Evolutionary conservation across 2,888 invertebrate genomes (phyloP).

Genomic region (Hemicrepidius hirtus): DNA sequence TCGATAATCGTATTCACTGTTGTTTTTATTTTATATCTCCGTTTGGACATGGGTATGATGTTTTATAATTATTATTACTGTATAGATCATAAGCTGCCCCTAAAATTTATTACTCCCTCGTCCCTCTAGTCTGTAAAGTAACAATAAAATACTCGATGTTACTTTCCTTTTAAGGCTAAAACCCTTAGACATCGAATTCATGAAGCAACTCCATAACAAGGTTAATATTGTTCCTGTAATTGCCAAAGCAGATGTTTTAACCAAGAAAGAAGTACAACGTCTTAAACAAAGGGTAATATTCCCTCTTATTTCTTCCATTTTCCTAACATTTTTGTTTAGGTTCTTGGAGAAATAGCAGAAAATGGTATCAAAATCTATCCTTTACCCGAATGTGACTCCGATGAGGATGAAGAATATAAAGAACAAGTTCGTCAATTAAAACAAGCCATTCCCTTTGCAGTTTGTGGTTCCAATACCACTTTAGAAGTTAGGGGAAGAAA

Average conservation of each 20-base stretch:
- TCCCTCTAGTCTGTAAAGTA: too few species aligned
- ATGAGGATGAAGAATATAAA: constrained; percentile 97
- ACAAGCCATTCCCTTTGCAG: constrained; percentile 97
- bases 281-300: constrained; percentile 84
- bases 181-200: constrained; percentile 95
- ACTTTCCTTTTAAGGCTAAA: constrained; percentile 79
- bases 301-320: too few species aligned
- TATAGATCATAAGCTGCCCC: too few species aligned
- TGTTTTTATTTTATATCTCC: constrained; percentile 98
- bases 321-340: constrained; percentile 69
- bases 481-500: constrained; percentile 95
- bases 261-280: constrained; percentile 91
- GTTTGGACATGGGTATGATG: constrained; percentile 94
- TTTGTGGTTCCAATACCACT: constrained; percentile 94
- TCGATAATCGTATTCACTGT: constrained; percentile 98
- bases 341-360: constrained; percentile 92
- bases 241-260: constrained; percentile 96
- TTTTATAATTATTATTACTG: too few species aligned
- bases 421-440: constrained; percentile 93
- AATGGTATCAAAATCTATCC: constrained; percentile 96
- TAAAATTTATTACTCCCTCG: too few species aligned
- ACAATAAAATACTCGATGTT: too few species aligned
- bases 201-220: constrained; percentile 97
- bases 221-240: constrained; percentile 98
- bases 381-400: constrained; percentile 95